phyloP scores from a whole-genome alignment of 1,140 invertebrate genomes.

The Hermatobates lingyangjiaoensis region DNA sequence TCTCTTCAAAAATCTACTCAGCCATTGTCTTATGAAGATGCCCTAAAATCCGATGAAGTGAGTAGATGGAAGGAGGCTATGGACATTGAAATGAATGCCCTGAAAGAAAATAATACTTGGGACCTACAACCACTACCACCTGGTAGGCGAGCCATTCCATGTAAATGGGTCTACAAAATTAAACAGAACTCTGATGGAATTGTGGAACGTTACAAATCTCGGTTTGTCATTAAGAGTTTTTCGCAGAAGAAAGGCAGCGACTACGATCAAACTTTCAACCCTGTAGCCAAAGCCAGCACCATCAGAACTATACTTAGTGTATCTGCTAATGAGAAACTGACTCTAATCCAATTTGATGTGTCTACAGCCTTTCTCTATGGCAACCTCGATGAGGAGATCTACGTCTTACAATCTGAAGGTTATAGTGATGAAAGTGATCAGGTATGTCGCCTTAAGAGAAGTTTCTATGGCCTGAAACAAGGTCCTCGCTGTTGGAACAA shows the following conservation, averaged over 20 bases:
- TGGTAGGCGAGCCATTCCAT: neutral
- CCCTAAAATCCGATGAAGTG: no score
- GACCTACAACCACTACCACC: neutral
- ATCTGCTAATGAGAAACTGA: constrained; percentile 15
- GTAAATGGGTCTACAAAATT: neutral
- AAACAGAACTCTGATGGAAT: constrained; percentile 17
- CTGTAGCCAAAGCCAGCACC: constrained; percentile 19
- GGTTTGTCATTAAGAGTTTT: constrained; percentile 19
- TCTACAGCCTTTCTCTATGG: no score
- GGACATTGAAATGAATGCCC: neutral
- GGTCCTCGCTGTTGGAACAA: no score
- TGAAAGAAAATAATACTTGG: neutral
- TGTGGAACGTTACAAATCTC: constrained; percentile 9
- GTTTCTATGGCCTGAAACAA: no score
- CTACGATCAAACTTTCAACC: constrained; percentile 19
- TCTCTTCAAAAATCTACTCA: no score
- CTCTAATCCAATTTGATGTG: constrained; percentile 19
- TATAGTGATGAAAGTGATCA: no score
- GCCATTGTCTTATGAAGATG: no score
- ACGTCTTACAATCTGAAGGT: no score
- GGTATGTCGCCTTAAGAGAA: no score
- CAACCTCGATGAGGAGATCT: no score
- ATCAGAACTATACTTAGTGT: constrained; percentile 18
- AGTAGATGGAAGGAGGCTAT: neutral
- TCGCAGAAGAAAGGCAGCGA: constrained; percentile 18